Evolutionary conservation across 2,113 vertebrate species (phyloP).

Genomic region (Urocynchramus pylzowi): DNA sequence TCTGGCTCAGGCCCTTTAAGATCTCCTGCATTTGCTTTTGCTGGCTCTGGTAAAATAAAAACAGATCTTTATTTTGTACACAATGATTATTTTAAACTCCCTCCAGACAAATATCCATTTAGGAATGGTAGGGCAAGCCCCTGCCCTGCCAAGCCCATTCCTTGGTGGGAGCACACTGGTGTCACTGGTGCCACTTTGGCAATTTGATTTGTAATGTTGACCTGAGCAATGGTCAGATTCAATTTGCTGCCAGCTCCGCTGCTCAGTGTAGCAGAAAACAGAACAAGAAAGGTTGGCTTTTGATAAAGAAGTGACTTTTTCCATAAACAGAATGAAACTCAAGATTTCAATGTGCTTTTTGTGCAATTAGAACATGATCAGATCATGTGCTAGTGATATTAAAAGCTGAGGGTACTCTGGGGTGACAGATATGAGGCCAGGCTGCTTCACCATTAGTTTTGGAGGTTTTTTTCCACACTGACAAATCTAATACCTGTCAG

Average conservation of each 20-base stretch:
- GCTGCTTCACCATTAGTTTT: not conserved
- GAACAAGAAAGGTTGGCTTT: not conserved
- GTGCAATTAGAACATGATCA: not conserved
- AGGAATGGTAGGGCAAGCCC: not conserved
- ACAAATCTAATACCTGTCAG: not conserved
- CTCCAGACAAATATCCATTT: not conserved
- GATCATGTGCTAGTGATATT: not conserved
- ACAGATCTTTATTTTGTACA: not conserved
- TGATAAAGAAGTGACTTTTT: not conserved
- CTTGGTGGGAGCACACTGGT: not conserved
- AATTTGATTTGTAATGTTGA: not conserved
- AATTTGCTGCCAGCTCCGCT: not conserved
- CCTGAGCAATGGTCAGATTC: not conserved
- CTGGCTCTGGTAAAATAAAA: constrained; percentile 75
- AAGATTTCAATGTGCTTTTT: not conserved
- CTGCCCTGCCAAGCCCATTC: not conserved
- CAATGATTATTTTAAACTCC: not conserved
- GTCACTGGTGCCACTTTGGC: not conserved
- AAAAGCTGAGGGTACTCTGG: not conserved
- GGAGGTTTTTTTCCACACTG: not conserved
- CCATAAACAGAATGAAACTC: not conserved
- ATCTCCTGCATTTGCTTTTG: constrained; percentile 84
- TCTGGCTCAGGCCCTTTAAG: constrained; percentile 73
- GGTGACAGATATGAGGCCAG: not conserved
- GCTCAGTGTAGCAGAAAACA: not conserved